Base-by-base conservation (phyloP, 1,140 invertebrate genomes). In the Drosophila nannoptera region DNA sequence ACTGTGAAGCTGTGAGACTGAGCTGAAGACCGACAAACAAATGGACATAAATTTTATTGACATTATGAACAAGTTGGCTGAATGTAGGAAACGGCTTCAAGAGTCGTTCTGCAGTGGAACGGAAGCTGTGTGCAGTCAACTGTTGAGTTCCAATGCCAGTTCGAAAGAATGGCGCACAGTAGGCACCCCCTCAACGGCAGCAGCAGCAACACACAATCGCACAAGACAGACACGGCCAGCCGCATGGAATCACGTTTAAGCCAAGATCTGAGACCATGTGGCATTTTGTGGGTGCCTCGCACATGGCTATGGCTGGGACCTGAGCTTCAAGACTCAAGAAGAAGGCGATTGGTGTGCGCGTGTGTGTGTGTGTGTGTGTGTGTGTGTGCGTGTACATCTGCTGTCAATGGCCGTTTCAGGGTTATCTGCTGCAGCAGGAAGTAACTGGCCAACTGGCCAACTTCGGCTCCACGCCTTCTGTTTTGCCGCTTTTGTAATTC, bases 31-130 rank as follows among this genome's bases (percentile, higher is more conserved):
- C 54, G 12, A 36, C 48, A 70, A 64, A 82, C 77, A 84, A 84
- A 78, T 53, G 73, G 73, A 84, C 80, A 86, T 84, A 84, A 86
- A 84, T 84, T 86, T 80, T 80, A 84, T 84, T 84, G 81, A 84
- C 80, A 86, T 84, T 84, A 84, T 84, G 80, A 84, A 80, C 77
- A 81, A 83, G 72, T 63, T 73, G 50, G 69, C 69, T 50, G 59
- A 46, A 60, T 69, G 77, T 82, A 75, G 75, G 78, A 81, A 81
- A 82, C 32, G 32, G 52, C 58, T 35, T 33, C 53, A 61, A 38
- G 14, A 58, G 54, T 33, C 56, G 33, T 38, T 69, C 50, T 54
- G 48, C 75, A 74, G 52, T 84, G 81, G 80, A 84, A 84, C 80
- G 80, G 80, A 84, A 86, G 77, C 81, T 73, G 66, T 84, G 81